Conservation (phyloP, 1,140 invertebrate genomes). For the Odontomachus brunneus region DNA sequence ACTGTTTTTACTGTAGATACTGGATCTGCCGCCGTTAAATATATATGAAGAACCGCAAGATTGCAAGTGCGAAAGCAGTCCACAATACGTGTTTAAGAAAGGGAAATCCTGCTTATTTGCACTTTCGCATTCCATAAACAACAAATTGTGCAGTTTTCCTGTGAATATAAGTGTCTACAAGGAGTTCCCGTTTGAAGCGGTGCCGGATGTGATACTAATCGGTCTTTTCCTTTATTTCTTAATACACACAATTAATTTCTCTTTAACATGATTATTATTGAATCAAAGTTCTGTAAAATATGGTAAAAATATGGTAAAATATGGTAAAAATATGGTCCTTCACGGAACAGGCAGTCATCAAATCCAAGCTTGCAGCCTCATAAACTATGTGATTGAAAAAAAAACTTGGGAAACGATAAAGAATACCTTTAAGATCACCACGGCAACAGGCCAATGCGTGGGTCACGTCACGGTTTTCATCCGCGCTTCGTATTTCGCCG, state of each 20-base stretch:
- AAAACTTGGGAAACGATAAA: no score
- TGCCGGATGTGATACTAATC: conserved; percentile 81
- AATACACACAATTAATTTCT: no score
- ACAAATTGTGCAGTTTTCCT: conserved; percentile 78
- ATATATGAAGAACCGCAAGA: conserved; percentile 79
- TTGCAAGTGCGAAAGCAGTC: conserved; percentile 70
- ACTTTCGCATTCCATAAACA: conserved; percentile 74
- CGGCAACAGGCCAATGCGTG: conserved; percentile 82
- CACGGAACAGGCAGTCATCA: conserved; percentile 65
- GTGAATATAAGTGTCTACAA: conserved; percentile 81
- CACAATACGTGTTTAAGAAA: conserved; percentile 79
- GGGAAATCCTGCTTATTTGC: conserved; percentile 85
- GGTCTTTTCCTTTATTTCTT: conserved; percentile 46
- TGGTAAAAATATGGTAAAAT: neutral
- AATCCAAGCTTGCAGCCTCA: conserved; percentile 77
- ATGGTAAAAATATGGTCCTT: neutral
- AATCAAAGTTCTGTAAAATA: neutral
- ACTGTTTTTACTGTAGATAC: conserved; percentile 73
- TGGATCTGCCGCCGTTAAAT: conserved; percentile 78
- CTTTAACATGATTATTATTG: no score
- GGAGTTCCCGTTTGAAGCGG: conserved; percentile 79
- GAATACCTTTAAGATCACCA: conserved; percentile 86
- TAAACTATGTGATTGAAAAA: no score
- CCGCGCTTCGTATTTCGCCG: conserved; percentile 88
- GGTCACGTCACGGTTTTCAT: conserved; percentile 86